Percentiles rank a stretch among this genome's conserved stretches.
phyloP scores from a whole-genome alignment of 2,797 vertebrate species.

The Ctenopoma multispine region DNA sequence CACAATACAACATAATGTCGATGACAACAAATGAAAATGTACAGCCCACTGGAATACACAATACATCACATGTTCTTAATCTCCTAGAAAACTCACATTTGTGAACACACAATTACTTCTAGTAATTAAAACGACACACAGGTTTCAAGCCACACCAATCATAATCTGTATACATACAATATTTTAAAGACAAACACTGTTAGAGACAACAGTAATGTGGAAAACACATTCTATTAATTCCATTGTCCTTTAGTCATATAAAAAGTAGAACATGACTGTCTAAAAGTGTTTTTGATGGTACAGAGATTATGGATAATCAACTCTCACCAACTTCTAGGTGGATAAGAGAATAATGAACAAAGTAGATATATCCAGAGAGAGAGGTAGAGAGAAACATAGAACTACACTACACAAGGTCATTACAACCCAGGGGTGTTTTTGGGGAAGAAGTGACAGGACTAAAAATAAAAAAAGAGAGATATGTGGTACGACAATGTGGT shows the following conservation, averaged over 20 bases:
- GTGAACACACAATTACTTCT: too few relatives aligned
- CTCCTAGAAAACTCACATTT: not conserved
- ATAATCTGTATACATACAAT: not conserved
- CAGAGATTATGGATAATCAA: conserved; percentile 8
- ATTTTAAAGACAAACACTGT: not conserved
- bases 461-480: not conserved
- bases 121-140: too few relatives aligned
- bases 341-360: conserved; percentile 1
- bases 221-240: not conserved
- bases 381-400: not conserved
- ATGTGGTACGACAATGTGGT: not conserved
- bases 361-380: conserved; percentile 3
- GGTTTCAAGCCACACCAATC: not conserved
- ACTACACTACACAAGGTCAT: not conserved
- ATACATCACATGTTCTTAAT: not conserved
- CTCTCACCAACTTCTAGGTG: conserved; percentile 10
- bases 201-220: not conserved
- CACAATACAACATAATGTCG: not conserved
- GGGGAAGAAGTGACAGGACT: not conserved
- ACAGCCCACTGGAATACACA: not conserved
- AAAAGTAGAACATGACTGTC: too few relatives aligned
- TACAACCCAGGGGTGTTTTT: not conserved
- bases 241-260: not conserved
- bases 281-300: conserved; percentile 3
- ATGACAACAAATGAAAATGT: not conserved